phyloP scores from a whole-genome alignment of 1,140 invertebrate genomes.

The Danaus plexippus region DNA sequence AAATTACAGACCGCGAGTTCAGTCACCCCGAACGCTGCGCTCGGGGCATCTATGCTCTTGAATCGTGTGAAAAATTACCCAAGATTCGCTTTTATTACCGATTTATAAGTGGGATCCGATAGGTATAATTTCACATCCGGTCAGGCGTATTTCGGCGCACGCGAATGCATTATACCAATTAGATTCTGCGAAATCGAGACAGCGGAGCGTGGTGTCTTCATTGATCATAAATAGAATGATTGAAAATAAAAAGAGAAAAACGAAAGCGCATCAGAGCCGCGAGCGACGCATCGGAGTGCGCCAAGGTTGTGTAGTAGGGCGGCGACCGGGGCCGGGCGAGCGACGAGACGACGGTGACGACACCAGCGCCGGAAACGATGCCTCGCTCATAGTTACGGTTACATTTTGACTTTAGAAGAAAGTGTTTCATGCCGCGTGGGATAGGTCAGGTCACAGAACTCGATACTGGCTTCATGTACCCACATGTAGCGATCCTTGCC shows the following conservation, averaged over 20 bases:
- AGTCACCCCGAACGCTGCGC: constrained; percentile 60
- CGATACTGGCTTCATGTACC: constrained; percentile 12
- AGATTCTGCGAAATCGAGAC: constrained; percentile 23
- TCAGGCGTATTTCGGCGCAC: constrained; percentile 33
- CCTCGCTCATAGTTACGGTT: constrained; percentile 67
- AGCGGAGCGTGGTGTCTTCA: constrained; percentile 13
- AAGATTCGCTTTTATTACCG: constrained; percentile 59
- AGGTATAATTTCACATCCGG: constrained; percentile 61
- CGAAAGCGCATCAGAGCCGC: constrained; percentile 42
- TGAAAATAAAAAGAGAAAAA: constrained; percentile 45
- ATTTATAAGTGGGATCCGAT: constrained; percentile 60
- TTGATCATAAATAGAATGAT: constrained; percentile 30
- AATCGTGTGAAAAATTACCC: constrained; percentile 69
- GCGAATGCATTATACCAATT: constrained; percentile 29
- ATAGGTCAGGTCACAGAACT: constrained; percentile 57
- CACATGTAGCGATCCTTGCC: constrained; percentile 1
- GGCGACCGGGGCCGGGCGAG: constrained; percentile 43
- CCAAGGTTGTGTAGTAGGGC: constrained; percentile 64
- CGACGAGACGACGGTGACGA: constrained; percentile 60
- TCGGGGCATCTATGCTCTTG: constrained; percentile 64
- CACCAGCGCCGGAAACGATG: constrained; percentile 68
- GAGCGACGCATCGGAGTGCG: constrained; percentile 41
- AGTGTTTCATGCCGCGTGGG: constrained; percentile 51
- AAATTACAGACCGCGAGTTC: constrained; percentile 67
- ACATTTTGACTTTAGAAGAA: constrained; percentile 70